Evolutionary conservation across 2,888 invertebrate genomes (phyloP), one percentile per base, ranked within the genome.

Genomic region (Lutraria lutraria): DNA sequence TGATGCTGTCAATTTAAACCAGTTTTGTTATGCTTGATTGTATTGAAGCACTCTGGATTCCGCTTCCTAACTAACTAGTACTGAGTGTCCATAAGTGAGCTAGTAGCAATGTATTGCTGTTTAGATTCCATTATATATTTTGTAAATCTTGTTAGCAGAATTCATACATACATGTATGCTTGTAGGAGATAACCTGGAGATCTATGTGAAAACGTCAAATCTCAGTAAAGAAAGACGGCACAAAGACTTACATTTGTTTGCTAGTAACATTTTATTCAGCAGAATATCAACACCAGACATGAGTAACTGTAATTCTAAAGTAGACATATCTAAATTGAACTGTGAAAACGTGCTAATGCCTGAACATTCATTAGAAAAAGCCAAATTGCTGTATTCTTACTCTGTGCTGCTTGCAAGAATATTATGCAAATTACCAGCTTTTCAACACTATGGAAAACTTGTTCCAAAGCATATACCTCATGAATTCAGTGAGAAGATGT

Each of bases 111-210:
- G n/a, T n/a, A n/a, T n/a, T n/a, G n/a, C n/a, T n/a, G n/a, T n/a
- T n/a, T n/a, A n/a, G n/a, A n/a, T n/a, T n/a, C n/a, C n/a, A n/a
- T n/a, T n/a, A n/a, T n/a, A n/a, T n/a, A n/a, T n/a, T n/a, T n/a
- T n/a, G n/a, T n/a, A n/a, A n/a, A n/a, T n/a, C n/a, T n/a, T n/a
- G n/a, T n/a, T n/a, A n/a, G n/a, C n/a, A n/a, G n/a, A n/a, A n/a
- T n/a, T n/a, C n/a, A n/a, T n/a, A n/a, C n/a, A n/a, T n/a, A n/a
- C n/a, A n/a, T 76, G 56, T 56, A 83, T 29, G 19, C 1, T 89
- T 86, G 10, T 43, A 89, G 89, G 89, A 80, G 89, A 89, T 81
- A 89, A 89, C 80, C n/a, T 89, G 60, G 89, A 89, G n/a, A 68
- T 86, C 16, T 88, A 86, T 88, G 88, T 88, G 76, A 82, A 31